phyloP scores from a whole-genome alignment of 2,888 invertebrate genomes.

The Quadriops clusia region DNA sequence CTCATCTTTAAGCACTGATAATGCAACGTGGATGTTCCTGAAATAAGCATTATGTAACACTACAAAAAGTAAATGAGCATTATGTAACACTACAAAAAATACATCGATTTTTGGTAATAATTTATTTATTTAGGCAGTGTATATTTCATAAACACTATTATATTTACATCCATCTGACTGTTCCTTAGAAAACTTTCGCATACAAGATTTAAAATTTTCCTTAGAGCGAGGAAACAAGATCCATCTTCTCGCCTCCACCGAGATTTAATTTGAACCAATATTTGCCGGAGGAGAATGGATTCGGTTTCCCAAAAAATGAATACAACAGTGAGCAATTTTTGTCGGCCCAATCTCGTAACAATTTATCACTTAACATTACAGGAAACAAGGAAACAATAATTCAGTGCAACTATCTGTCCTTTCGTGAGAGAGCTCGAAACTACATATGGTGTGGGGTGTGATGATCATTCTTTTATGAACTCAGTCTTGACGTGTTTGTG shows the following conservation, averaged over 20 bases:
- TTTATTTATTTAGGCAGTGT: slow-evolving; percentile 39
- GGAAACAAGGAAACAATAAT: too few relatives aligned
- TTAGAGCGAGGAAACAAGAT: slow-evolving; percentile 20
- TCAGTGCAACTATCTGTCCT: too few relatives aligned
- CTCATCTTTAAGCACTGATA: too few relatives aligned
- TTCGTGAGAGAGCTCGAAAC: too few relatives aligned
- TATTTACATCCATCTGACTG: slow-evolving; percentile 36
- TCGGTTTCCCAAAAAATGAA: slow-evolving; percentile 24
- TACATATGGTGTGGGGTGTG: too few relatives aligned
- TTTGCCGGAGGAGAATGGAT: slow-evolving; percentile 13
- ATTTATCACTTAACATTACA: slow-evolving; percentile 14
- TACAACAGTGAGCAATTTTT: slow-evolving; percentile 33
- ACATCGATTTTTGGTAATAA: slow-evolving; percentile 31
- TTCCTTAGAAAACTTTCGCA: slow-evolving; percentile 28
- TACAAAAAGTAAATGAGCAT: too few relatives aligned
- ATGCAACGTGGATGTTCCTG: too few relatives aligned
- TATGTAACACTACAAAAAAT: too few relatives aligned
- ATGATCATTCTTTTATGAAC: too few relatives aligned
- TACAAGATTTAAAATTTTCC: slow-evolving; percentile 18
- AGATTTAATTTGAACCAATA: slow-evolving; percentile 8
- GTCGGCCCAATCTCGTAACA: slow-evolving; percentile 19
- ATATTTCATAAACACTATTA: slow-evolving; percentile 39
- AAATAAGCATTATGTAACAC: too few relatives aligned
- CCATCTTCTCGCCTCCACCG: slow-evolving; percentile 2
- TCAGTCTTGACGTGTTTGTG: too few relatives aligned